phyloP scores from a whole-genome alignment of 2,113 vertebrate genomes.

The Otis tarda region DNA sequence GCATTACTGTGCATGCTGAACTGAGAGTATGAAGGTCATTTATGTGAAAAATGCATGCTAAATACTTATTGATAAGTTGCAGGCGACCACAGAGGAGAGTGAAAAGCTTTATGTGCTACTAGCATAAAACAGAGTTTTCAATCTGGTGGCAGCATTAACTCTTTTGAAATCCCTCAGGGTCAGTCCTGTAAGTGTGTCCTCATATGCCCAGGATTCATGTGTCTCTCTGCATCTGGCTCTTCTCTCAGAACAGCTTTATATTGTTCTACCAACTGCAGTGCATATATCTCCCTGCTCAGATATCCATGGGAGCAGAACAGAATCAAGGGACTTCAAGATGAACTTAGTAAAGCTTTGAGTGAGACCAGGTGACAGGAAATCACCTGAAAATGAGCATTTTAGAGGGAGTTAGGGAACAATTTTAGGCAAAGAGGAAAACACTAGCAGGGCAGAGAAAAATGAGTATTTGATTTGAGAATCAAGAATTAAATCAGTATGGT shows the following conservation, averaged over 20 bases:
- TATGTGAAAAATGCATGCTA: background rate
- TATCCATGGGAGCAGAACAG: background rate
- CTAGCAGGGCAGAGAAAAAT: background rate
- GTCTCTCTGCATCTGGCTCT: constrained; percentile 39
- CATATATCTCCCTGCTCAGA: background rate
- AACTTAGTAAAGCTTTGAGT: background rate
- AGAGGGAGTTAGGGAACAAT: background rate
- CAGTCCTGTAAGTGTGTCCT: constrained; percentile 28
- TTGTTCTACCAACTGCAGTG: background rate
- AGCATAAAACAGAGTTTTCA: constrained; percentile 40
- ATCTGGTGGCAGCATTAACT: constrained; percentile 1
- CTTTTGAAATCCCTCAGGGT: background rate
- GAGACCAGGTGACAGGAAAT: background rate
- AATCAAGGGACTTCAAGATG: background rate
- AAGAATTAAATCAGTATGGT: background rate
- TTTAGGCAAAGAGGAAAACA: background rate
- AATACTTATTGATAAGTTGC: constrained; percentile 25
- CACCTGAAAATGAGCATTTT: background rate
- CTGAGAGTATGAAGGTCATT: constrained; percentile 22
- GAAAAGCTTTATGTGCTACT: constrained; percentile 26
- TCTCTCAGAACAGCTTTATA: constrained; percentile 33
- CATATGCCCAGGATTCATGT: background rate
- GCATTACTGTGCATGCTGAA: background rate
- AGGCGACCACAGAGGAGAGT: background rate
- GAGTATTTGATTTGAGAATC: background rate